Evolutionary conservation across 2,797 vertebrate species (phyloP), one percentile per base, ranked within the genome.

Genomic region (Smutsia gigantea): DNA sequence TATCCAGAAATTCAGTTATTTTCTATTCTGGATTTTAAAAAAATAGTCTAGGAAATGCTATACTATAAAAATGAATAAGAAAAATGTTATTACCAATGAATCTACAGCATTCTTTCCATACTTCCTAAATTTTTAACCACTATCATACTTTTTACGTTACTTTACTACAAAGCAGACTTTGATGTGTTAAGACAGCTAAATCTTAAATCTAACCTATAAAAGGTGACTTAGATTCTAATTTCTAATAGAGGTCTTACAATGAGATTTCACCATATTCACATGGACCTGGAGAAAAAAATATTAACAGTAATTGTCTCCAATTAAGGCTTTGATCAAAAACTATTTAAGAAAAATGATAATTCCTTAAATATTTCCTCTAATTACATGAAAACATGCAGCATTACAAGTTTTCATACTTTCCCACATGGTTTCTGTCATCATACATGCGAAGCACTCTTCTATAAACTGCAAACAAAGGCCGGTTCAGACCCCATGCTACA

Each of bases 341-440:
- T 59, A 69, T 57, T 79, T 77, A 1, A 61, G 39, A 72, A 61
- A 85, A 42, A 53, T 2, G 27, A 81, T 25, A 94, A 27, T 68
- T 86, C 27, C 63, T 95, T 92, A 96, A 95, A 61, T 86, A 96
- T 84, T 92, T 66, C 87, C 94, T 95, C 93, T 97, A 96, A 82
- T 93, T 81, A 97, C 78, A 97, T 93, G 95, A 96, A 97, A 97
- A 96, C 98, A 98, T 96, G 96, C 96, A 98, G 97, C 90, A 98
- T 98, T 97, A 98, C 94, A 98, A 92, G 74, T 97, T 98, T 98
- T 99, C 99, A 99, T 99, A 99, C 99, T 99, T 99, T 98, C 99
- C 99, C 96, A 99, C 99, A 92, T 99, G 99, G 99, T 99, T 99
- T 94, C 99, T 99, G 99, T 99, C 99, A 98, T 99, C 99, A 96